Conservation (phyloP, 2,797 vertebrate species). For the Gymnothorax javanicus region DNA sequence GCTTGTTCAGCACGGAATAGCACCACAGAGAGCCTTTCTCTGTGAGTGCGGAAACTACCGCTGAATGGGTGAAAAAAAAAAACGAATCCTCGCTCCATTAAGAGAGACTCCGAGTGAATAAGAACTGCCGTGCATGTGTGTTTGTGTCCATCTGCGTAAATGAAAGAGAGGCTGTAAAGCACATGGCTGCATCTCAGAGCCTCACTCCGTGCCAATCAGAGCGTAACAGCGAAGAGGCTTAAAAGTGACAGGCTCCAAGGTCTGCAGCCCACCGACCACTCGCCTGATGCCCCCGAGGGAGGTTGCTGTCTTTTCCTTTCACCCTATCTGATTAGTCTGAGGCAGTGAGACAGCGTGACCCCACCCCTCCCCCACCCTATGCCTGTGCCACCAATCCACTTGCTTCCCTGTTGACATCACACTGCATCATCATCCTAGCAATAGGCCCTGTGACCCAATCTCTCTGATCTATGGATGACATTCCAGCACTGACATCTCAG, state of each 20-base stretch:
- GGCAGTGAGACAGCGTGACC: not conserved
- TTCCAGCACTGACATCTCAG: not conserved
- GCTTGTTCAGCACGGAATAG: constrained; percentile 28
- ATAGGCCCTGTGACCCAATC: not conserved
- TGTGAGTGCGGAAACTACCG: not conserved
- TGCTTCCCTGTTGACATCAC: not conserved
- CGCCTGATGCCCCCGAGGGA: constrained; percentile 17
- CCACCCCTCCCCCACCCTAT: not conserved
- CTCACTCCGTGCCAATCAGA: constrained; percentile 31
- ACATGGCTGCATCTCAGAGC: not conserved
- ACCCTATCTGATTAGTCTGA: constrained; percentile 20
- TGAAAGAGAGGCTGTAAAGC: not conserved
- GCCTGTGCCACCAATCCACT: not conserved
- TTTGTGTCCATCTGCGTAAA: constrained; percentile 26
- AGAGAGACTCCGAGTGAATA: constrained; percentile 4
- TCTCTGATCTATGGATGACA: not conserved
- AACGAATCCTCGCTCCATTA: not conserved
- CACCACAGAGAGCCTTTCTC: constrained; percentile 18
- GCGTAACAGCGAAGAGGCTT: constrained; percentile 25
- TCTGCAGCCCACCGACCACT: not conserved
- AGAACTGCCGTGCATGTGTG: constrained; percentile 22
- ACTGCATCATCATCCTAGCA: not conserved
- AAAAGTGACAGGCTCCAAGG: constrained; percentile 35
- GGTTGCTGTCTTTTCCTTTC: constrained; percentile 4
- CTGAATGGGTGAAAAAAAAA: not conserved